A percentile compares a stretch with the other conserved stretches of the same genome.
phyloP scores from a whole-genome alignment of 2,888 invertebrate species.

The Villa cingulata region DNA sequence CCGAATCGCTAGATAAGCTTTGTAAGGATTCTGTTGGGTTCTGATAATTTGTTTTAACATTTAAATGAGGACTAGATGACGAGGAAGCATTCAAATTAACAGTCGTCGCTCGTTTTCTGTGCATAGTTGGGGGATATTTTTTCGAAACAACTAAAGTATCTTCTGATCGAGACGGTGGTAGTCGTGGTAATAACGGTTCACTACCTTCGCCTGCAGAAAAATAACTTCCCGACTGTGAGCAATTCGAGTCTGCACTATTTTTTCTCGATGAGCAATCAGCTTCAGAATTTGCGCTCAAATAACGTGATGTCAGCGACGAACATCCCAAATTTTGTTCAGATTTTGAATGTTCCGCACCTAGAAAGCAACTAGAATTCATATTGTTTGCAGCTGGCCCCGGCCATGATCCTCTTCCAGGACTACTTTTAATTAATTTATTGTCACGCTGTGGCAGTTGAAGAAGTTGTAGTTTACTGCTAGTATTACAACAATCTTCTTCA shows the following conservation, averaged over 20 bases:
- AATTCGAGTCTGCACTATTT: conserved; percentile 46
- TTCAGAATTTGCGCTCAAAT: conserved; percentile 38
- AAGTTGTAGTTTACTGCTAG: conserved; percentile 26
- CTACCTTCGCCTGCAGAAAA: conserved; percentile 30
- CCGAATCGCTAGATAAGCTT: conserved; percentile 52
- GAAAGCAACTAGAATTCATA: conserved; percentile 36
- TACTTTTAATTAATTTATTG: conserved; percentile 59
- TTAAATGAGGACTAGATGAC: conserved; percentile 55
- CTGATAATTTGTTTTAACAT: conserved; percentile 46
- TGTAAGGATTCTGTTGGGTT: conserved; percentile 54
- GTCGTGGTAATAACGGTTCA: conserved; percentile 32
- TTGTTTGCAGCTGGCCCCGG: conserved; percentile 54
- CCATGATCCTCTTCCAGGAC: conserved; percentile 72
- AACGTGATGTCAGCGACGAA: conserved; percentile 36
- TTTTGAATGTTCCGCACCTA: conserved; percentile 63
- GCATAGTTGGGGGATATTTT: conserved; percentile 32
- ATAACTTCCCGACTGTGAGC: conserved; percentile 41
- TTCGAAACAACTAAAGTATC: conserved; percentile 49
- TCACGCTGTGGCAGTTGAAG: conserved; percentile 45
- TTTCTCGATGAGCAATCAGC: conserved; percentile 38
- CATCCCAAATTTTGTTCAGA: conserved; percentile 55
- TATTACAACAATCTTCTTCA: conserved; percentile 10
- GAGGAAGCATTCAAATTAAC: conserved; percentile 39
- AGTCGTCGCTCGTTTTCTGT: conserved; percentile 43
- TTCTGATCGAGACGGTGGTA: conserved; percentile 68